These are phyloP conservation scores for Myanophis thanlyinensis DNA, from an alignment of 2,113 vertebrate species.

Conservation along the genomic window DNA sequence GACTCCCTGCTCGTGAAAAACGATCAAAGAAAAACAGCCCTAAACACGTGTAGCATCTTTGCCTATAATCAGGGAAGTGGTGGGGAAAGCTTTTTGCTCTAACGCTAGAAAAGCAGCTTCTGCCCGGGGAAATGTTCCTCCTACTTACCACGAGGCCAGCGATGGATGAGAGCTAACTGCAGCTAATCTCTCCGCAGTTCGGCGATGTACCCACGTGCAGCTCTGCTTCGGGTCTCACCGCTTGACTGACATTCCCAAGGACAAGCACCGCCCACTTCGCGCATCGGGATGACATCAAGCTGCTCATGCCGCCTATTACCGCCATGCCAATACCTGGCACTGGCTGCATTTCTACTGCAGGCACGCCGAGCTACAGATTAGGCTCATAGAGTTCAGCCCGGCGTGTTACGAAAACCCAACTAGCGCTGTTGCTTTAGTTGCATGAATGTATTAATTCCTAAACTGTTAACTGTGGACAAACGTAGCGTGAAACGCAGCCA, in stretches of 20 bases:
- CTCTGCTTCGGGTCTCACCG: not conserved
- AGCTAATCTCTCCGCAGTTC: not conserved
- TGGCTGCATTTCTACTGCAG: not conserved
- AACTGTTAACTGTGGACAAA: not conserved
- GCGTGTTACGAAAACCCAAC: not conserved
- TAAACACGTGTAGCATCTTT: not conserved
- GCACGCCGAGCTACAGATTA: not conserved
- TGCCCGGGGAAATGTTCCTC: not conserved
- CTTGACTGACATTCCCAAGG: not conserved
- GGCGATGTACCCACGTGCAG: not conserved
- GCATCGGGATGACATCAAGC: not conserved
- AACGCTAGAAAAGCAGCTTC: not conserved
- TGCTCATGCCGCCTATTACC: not conserved
- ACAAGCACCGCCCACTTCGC: not conserved
- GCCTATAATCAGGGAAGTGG: not conserved
- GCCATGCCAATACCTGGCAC: not conserved
- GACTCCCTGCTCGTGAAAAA: not conserved
- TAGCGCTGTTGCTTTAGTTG: not conserved
- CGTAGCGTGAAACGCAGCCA: not conserved
- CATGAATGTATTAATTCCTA: not conserved
- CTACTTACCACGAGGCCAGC: not conserved
- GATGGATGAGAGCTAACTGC: not conserved
- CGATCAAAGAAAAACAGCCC: not conserved
- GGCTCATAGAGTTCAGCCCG: not conserved
- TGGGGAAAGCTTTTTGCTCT: not conserved